Evolutionary conservation across 1,140 invertebrate genomes (phyloP).

Genomic region (Olivierus martensii): DNA sequence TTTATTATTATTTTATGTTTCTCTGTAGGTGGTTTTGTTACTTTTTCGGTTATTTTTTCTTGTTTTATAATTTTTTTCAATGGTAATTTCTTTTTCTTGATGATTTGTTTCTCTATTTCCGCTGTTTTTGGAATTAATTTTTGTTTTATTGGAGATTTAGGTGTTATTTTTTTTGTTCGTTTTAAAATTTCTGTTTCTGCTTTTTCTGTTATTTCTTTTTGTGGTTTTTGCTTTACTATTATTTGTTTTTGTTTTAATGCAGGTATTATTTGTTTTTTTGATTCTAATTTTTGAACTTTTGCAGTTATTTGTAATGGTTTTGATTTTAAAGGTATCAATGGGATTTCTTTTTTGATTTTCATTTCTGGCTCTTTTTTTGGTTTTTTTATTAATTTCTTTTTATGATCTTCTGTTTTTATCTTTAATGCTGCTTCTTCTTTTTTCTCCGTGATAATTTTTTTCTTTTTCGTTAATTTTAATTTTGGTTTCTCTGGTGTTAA

Average conservation of each 20-base stretch:
- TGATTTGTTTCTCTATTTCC: constrained; percentile 2
- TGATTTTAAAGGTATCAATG: not conserved
- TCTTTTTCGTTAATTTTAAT: constrained; percentile 16
- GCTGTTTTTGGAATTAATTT: constrained; percentile 1
- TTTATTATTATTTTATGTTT: constrained; percentile 10
- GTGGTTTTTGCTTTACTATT: not conserved
- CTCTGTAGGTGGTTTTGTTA: constrained; percentile 13
- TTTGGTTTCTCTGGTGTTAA: constrained; percentile 36
- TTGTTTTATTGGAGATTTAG: constrained; percentile 11
- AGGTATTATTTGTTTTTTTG: not conserved
- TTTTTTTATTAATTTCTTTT: constrained; percentile 10
- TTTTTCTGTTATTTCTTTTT: constrained; percentile 4
- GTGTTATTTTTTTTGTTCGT: constrained; percentile 14
- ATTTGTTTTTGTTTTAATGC: not conserved
- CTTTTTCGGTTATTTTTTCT: constrained; percentile 16
- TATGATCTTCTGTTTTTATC: constrained; percentile 7
- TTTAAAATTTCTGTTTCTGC: constrained; percentile 8
- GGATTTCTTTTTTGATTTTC: not conserved
- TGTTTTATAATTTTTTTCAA: constrained; percentile 7
- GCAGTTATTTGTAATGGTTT: not conserved
- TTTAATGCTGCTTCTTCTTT: constrained; percentile 6
- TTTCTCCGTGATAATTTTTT: not conserved
- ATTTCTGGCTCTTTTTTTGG: constrained; percentile 4
- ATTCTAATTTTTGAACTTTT: not conserved
- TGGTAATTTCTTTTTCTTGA: constrained; percentile 1